Evolutionary conservation across 2,888 invertebrate species (phyloP).

Genomic region (Eudasyphora cyanicolor): DNA sequence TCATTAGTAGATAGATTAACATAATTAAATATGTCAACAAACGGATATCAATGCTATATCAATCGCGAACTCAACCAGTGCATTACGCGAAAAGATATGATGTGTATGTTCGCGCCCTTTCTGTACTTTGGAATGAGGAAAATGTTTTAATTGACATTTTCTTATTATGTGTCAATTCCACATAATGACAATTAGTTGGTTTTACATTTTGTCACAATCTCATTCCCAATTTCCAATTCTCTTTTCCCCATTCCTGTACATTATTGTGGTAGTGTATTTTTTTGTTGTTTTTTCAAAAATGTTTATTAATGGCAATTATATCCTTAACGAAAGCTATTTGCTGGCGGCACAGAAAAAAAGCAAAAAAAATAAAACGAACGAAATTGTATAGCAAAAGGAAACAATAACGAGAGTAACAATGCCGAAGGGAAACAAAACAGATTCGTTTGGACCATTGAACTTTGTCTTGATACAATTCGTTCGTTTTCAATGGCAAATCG

Average conservation of each 20-base stretch:
- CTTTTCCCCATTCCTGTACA: background rate
- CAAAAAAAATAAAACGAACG: background rate
- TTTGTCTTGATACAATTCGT: constrained; percentile 6
- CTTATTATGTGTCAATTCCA: background rate
- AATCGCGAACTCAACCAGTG: background rate
- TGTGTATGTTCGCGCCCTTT: too few species aligned
- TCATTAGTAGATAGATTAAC: constrained; percentile 17
- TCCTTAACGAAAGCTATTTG: constrained; percentile 10
- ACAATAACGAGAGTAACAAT: constrained; percentile 1
- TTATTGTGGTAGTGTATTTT: background rate
- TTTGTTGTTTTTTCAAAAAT: background rate
- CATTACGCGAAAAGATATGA: too few species aligned
- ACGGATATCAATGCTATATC: background rate
- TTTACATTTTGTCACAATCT: background rate
- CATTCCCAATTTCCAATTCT: background rate
- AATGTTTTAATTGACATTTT: constrained; percentile 24
- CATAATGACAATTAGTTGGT: constrained; percentile 24
- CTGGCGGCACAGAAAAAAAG: background rate
- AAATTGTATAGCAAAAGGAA: background rate
- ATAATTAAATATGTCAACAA: constrained; percentile 16
- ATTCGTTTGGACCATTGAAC: constrained; percentile 33
- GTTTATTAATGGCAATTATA: constrained; percentile 40
- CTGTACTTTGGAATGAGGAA: too few species aligned
- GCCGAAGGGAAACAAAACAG: background rate
- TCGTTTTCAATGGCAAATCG: background rate